Conservation (phyloP, 2,113 vertebrate species). For the Mustela nigripes region DNA sequence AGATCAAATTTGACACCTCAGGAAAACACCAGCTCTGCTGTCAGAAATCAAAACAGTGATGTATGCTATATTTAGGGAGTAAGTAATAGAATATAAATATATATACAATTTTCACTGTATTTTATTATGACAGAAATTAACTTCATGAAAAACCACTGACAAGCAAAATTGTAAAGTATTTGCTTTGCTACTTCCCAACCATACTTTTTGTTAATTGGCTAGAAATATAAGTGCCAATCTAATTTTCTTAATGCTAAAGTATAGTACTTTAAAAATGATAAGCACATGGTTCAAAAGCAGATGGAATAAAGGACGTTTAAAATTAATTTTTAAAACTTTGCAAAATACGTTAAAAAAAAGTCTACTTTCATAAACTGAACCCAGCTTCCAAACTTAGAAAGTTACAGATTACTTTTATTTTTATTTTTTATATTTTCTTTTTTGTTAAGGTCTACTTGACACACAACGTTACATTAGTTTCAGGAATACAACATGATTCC, state of each 20-base stretch:
- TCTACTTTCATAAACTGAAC: constrained; percentile 46
- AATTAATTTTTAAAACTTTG: constrained; percentile 2
- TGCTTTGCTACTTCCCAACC: constrained; percentile 40
- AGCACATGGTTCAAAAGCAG: constrained; percentile 45
- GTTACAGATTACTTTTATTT: neutral
- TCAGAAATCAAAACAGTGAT: constrained; percentile 72
- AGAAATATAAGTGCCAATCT: constrained; percentile 51
- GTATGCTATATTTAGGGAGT: constrained; percentile 69
- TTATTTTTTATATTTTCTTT: neutral
- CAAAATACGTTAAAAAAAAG: constrained; percentile 35
- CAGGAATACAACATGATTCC: neutral
- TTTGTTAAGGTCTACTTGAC: neutral
- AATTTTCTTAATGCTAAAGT: constrained; percentile 52
- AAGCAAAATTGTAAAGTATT: constrained; percentile 60
- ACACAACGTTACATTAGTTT: neutral
- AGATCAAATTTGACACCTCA: constrained; percentile 74
- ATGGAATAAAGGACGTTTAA: constrained; percentile 43
- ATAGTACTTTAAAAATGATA: constrained; percentile 40
- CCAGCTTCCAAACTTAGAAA: neutral
- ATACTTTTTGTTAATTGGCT: constrained; percentile 54
- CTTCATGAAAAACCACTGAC: constrained; percentile 68
- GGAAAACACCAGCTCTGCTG: constrained; percentile 67
- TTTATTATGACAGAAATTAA: constrained; percentile 74
- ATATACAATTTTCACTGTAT: constrained; percentile 24
- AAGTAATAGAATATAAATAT: constrained; percentile 50